A percentile compares a stretch with the other conserved stretches of the same genome.
These are phyloP conservation scores for Notiomystis cincta DNA, from an alignment of 2,113 vertebrate species.

Conservation along the genomic window DNA sequence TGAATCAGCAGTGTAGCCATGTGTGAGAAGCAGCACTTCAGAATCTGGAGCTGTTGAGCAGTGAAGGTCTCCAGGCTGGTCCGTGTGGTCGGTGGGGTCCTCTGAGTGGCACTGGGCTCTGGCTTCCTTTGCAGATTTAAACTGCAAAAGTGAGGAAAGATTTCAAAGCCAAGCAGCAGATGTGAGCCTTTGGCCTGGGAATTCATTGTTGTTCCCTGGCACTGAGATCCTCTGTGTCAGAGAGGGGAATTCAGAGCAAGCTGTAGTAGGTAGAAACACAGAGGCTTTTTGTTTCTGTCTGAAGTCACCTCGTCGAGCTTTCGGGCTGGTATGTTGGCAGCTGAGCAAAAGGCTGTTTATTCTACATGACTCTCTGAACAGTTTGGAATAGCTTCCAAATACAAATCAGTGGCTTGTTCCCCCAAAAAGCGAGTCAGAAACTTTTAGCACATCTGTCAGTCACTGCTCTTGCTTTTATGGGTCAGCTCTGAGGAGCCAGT, in stretches of 20 bases:
- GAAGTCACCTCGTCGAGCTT: not conserved
- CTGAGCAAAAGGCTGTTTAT: slow-evolving; percentile 37
- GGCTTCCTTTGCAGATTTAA: not conserved
- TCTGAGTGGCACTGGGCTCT: not conserved
- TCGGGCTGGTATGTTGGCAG: not conserved
- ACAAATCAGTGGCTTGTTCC: slow-evolving; percentile 23
- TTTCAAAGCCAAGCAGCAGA: not conserved
- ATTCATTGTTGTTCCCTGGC: not conserved
- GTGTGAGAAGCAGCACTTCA: not conserved
- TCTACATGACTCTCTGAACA: not conserved
- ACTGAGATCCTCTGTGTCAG: not conserved
- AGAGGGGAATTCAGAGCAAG: not conserved
- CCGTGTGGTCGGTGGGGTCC: not conserved
- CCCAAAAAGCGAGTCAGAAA: not conserved
- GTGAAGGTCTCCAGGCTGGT: not conserved
- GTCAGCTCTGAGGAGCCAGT: not conserved
- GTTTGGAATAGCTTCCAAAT: not conserved
- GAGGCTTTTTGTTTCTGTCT: not conserved
- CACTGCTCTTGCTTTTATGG: not conserved
- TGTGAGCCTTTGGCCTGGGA: not conserved
- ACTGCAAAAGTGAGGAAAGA: not conserved
- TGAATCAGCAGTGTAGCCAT: accelerated
- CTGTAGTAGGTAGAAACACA: not conserved
- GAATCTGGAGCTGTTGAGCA: not conserved
- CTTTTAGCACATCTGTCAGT: not conserved